A percentile compares a stretch with the other conserved stretches of the same genome.
These are phyloP conservation scores for Lethenteron camtschaticum DNA, from an alignment of 2,113 vertebrate species.

Conservation along the genomic window DNA sequence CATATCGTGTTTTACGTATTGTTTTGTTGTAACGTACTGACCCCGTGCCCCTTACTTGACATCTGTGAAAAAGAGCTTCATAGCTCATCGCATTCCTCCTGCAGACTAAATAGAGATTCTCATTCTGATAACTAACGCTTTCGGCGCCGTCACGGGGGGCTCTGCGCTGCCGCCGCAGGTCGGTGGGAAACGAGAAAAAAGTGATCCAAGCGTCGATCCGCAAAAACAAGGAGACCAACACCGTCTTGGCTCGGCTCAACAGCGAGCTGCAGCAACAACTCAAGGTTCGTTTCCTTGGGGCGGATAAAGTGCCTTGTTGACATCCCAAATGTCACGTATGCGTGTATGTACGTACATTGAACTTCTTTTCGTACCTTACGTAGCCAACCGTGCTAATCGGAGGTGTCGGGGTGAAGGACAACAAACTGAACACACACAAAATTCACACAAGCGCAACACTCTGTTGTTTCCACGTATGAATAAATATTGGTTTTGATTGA, in stretches of 20 bases:
- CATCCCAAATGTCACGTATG: background rate
- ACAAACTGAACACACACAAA: background rate
- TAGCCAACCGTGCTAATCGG: background rate
- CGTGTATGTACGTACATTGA: background rate
- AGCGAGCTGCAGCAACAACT: conserved; percentile 90
- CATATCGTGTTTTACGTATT: too few species aligned
- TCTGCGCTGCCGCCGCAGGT: conserved; percentile 23
- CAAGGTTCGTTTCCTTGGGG: conserved; percentile 35
- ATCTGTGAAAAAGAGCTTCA: too few species aligned
- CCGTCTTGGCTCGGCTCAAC: conserved; percentile 68
- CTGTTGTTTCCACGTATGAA: background rate
- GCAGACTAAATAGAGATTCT: too few species aligned
- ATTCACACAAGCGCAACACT: background rate
- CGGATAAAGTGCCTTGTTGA: background rate
- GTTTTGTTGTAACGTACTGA: too few species aligned
- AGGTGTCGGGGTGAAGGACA: background rate
- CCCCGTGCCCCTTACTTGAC: too few species aligned
- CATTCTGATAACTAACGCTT: too few species aligned
- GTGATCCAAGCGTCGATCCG: conserved; percentile 76
- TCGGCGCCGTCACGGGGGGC: too few species aligned
- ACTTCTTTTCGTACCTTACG: background rate
- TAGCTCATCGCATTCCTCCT: too few species aligned
- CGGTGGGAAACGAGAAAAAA: conserved; percentile 57
- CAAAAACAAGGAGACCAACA: conserved; percentile 81
- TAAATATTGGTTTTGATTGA: background rate